phyloP scores from a whole-genome alignment of 2,797 vertebrate genomes.

The Fistularia tabacaria region DNA sequence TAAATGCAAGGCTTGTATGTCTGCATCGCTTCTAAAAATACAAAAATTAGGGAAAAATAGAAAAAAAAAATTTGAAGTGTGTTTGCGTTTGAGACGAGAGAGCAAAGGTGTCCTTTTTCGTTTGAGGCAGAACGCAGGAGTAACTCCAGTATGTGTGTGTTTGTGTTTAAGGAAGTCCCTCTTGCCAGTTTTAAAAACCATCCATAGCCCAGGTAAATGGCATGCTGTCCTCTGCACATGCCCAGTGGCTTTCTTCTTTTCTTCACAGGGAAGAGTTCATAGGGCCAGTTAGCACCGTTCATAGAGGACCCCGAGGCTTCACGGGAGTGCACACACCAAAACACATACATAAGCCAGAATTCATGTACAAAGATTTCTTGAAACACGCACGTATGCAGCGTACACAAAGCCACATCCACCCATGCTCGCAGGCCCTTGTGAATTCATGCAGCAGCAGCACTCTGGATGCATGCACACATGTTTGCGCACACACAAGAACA shows the following conservation, averaged over 20 bases:
- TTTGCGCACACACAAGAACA: constrained; percentile 20
- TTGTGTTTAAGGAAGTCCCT: constrained; percentile 46
- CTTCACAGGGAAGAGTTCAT: constrained; percentile 73
- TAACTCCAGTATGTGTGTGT: constrained; percentile 23
- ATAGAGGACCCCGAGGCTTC: constrained; percentile 57
- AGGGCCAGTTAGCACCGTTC: constrained; percentile 72
- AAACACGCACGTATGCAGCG: constrained; percentile 24
- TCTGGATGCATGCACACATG: constrained; percentile 29
- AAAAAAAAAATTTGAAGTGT: constrained; percentile 64
- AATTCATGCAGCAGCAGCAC: constrained; percentile 55
- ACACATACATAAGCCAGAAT: constrained; percentile 32
- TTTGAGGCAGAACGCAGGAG: constrained; percentile 69
- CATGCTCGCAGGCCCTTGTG: constrained; percentile 44
- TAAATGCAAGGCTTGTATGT: constrained; percentile 54
- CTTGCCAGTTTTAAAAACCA: constrained; percentile 68
- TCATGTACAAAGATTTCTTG: constrained; percentile 37
- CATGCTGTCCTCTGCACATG: constrained; percentile 76
- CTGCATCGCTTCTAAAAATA: constrained; percentile 69
- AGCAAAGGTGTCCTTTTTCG: constrained; percentile 72
- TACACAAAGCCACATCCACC: constrained; percentile 39
- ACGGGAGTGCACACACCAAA: constrained; percentile 25
- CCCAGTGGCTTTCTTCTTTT: constrained; percentile 71
- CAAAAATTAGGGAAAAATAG: constrained; percentile 40
- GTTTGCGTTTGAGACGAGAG: constrained; percentile 68
- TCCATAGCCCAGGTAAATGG: constrained; percentile 76